phyloP scores from a whole-genome alignment of 2,797 vertebrate species.

The Sternarchorhynchus goeldii region DNA sequence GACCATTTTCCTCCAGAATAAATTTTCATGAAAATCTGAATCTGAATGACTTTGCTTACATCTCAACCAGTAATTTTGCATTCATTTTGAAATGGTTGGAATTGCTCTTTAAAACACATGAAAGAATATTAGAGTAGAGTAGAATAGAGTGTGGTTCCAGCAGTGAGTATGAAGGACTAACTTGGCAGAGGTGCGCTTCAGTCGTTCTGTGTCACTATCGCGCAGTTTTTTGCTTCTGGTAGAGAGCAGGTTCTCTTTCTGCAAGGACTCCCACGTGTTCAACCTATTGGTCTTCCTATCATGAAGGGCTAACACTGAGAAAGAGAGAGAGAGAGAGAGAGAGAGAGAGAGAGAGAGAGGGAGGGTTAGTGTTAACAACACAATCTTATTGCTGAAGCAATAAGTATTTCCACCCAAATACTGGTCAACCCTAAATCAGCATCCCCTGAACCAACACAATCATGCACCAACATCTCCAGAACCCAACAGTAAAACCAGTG shows the following conservation, averaged over 20 bases:
- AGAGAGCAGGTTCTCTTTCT: constrained; percentile 83
- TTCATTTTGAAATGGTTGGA: neutral
- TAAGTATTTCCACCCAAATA: too few relatives aligned
- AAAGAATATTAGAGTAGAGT: neutral
- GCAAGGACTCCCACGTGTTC: constrained; percentile 83
- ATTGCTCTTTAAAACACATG: neutral
- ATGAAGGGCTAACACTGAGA: constrained; percentile 70
- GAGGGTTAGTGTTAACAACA: neutral
- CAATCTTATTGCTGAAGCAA: too few relatives aligned
- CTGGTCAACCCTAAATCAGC: too few relatives aligned
- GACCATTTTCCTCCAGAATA: too few relatives aligned
- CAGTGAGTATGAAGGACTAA: constrained; percentile 56
- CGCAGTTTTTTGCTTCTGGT: constrained; percentile 66
- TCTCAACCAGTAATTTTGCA: too few relatives aligned
- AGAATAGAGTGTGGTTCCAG: too few relatives aligned
- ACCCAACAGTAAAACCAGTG: too few relatives aligned
- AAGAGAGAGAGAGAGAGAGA: neutral
- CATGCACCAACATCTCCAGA: too few relatives aligned
- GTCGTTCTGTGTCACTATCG: constrained; percentile 75
- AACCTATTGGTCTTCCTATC: constrained; percentile 69
- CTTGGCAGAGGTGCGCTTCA: constrained; percentile 82
- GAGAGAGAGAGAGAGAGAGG: constrained; percentile 7
- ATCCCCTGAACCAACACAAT: too few relatives aligned
- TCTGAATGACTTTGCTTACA: too few relatives aligned
- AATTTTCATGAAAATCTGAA: too few relatives aligned